A percentile compares a stretch with the other conserved stretches of the same genome.
phyloP scores from a whole-genome alignment of 2,888 invertebrate genomes.

The Nezara viridula region DNA sequence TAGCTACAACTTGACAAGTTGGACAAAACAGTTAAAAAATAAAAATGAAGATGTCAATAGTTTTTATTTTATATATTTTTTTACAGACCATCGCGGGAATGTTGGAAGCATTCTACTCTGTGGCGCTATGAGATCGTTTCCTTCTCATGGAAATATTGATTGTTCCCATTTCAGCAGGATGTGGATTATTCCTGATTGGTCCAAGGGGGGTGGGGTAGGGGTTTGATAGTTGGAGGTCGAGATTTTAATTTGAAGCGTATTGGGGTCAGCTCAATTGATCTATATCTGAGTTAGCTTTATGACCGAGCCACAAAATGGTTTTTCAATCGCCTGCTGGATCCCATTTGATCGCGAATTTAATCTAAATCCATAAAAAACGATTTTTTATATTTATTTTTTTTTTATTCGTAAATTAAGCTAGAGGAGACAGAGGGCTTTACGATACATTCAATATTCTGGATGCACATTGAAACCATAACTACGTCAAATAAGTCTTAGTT shows the following conservation, averaged over 20 bases:
- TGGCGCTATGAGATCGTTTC: too few species aligned
- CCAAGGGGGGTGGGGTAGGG: not conserved
- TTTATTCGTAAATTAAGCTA: not conserved
- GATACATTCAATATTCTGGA: too few species aligned
- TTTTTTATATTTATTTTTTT: not conserved
- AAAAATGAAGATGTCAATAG: too few species aligned
- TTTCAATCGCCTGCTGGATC: not conserved
- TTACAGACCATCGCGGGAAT: too few species aligned
- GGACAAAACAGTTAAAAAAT: too few species aligned
- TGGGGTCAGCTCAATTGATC: not conserved
- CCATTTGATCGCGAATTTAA: not conserved
- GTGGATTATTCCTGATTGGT: not conserved
- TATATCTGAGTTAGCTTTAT: conserved; percentile 25
- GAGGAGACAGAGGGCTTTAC: not conserved
- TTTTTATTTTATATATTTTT: too few species aligned
- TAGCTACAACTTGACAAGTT: too few species aligned
- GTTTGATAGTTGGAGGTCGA: conserved; percentile 5
- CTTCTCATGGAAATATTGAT: not conserved
- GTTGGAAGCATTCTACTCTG: too few species aligned
- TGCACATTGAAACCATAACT: too few species aligned
- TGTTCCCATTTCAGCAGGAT: not conserved
- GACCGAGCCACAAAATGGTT: not conserved
- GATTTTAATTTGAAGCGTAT: conserved; percentile 48
- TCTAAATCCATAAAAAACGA: not conserved
- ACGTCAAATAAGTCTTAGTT: too few species aligned